Conservation (phyloP, 2,888 invertebrate genomes). For the Erebia epiphron region DNA sequence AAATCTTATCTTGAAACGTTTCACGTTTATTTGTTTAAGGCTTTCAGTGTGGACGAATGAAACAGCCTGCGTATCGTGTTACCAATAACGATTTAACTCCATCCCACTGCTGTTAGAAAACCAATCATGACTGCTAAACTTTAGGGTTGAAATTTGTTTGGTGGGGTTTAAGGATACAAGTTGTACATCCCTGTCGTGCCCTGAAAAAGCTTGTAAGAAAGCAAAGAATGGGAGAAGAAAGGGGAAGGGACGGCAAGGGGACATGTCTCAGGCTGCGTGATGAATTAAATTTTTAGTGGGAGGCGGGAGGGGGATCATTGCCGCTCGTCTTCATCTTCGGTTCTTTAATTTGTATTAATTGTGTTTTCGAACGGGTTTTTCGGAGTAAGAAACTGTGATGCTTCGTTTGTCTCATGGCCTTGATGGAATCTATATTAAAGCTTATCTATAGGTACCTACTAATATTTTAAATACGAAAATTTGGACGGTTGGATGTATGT, state of each 20-base stretch:
- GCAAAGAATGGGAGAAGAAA: slow-evolving; percentile 80
- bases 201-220: slow-evolving; percentile 81
- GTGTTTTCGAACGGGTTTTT: slow-evolving; percentile 54
- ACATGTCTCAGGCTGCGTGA: slow-evolving; percentile 79
- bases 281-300: slow-evolving; percentile 83
- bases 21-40: slow-evolving; percentile 81
- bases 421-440: not conserved
- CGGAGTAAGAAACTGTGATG: slow-evolving; percentile 29
- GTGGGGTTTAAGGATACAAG: slow-evolving; percentile 51
- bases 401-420: slow-evolving; percentile 15
- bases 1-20: slow-evolving; percentile 71
- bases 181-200: slow-evolving; percentile 58
- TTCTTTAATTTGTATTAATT: slow-evolving; percentile 77
- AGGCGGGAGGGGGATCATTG: slow-evolving; percentile 63
- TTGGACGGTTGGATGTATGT: no score
- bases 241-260: slow-evolving; percentile 76
- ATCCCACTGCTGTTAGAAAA: slow-evolving; percentile 26
- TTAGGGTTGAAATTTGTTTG: slow-evolving; percentile 44
- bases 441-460: no score
- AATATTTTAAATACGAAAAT: no score
- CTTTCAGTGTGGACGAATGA: slow-evolving; percentile 78
- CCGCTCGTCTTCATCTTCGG: slow-evolving; percentile 75
- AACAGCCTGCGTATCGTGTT: slow-evolving; percentile 68
- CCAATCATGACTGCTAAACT: fast-evolving
- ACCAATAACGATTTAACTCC: slow-evolving; percentile 49